Percentiles rank a stretch among this genome's conserved stretches.
phyloP scores from a whole-genome alignment of 2,797 vertebrate species.

The Xenentodon cancila region DNA sequence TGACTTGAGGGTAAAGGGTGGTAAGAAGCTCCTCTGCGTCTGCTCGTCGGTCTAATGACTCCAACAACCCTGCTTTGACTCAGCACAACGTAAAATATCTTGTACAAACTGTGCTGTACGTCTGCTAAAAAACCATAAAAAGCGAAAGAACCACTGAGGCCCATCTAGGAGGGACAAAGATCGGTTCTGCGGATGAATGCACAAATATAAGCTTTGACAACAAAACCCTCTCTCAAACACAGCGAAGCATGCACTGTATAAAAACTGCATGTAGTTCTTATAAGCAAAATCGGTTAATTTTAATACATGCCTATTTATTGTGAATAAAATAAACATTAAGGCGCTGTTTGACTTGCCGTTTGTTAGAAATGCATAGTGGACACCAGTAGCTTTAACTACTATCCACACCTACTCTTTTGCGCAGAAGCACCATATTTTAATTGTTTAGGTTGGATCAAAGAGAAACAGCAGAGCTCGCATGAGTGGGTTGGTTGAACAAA shows the following conservation, averaged over 20 bases:
- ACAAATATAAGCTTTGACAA: not conserved
- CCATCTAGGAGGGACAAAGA: conserved; percentile 5
- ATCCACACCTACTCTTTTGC: no score
- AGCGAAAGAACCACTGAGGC: conserved; percentile 9
- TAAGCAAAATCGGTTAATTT: no score
- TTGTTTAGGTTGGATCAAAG: no score
- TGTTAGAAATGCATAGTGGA: no score
- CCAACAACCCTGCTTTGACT: conserved; percentile 45
- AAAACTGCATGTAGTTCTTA: not conserved
- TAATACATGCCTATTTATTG: no score
- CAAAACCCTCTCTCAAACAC: not conserved
- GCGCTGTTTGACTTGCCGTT: no score
- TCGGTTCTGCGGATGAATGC: no score
- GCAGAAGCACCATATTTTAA: no score
- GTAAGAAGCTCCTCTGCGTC: conserved; percentile 60
- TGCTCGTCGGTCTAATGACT: conserved; percentile 61
- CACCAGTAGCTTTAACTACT: no score
- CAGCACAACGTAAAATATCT: conserved; percentile 31
- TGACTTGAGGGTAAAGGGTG: conserved; percentile 57
- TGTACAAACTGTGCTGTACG: conserved; percentile 49
- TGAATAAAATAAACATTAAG: no score
- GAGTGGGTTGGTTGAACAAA: no score
- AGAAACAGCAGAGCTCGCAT: no score
- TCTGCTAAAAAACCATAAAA: conserved; percentile 15
- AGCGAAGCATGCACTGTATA: not conserved